phyloP scores from a whole-genome alignment of 2,797 vertebrate genomes.

The Enteromius paludinosus region DNA sequence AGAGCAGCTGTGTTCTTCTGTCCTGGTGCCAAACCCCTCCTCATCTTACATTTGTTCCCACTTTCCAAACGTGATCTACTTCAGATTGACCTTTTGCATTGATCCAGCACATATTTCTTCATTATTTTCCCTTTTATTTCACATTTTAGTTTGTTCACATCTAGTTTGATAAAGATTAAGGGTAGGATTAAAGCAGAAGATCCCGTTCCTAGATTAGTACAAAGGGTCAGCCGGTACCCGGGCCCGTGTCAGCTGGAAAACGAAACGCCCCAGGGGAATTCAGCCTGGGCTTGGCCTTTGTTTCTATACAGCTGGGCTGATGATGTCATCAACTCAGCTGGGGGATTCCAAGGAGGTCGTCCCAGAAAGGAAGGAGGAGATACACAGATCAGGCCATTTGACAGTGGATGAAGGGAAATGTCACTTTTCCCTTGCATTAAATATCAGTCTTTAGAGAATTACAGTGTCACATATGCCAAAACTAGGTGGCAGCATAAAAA shows the following conservation, averaged over 20 bases:
- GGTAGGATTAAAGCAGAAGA: background rate
- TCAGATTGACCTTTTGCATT: slow-evolving; percentile 1
- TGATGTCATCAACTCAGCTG: slow-evolving; percentile 59
- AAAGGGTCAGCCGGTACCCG: slow-evolving; percentile 9
- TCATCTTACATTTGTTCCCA: slow-evolving; percentile 9
- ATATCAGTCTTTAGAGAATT: background rate
- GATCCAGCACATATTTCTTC: slow-evolving; percentile 33
- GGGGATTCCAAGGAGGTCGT: slow-evolving; percentile 50
- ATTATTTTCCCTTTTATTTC: slow-evolving; percentile 11
- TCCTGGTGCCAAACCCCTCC: slow-evolving; percentile 13
- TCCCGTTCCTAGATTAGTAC: slow-evolving; percentile 15
- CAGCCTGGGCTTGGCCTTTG: slow-evolving; percentile 41
- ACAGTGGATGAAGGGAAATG: slow-evolving; percentile 17
- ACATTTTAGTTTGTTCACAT: too few relatives aligned
- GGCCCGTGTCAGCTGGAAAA: slow-evolving; percentile 36
- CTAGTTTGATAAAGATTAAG: slow-evolving; percentile 8
- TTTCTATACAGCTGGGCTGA: slow-evolving; percentile 57
- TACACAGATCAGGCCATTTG: slow-evolving; percentile 18
- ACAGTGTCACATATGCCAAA: background rate
- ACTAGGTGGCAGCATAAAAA: background rate
- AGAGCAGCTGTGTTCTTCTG: slow-evolving; percentile 30
- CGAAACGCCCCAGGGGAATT: slow-evolving; percentile 38
- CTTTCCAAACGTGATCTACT: slow-evolving; percentile 21
- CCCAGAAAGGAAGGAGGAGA: slow-evolving; percentile 8
- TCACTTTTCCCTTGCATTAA: background rate